A percentile compares a stretch with the other conserved stretches of the same genome.
Evolutionary conservation across 2,113 vertebrate genomes (phyloP).

Genomic region (Vidua chalybeata): DNA sequence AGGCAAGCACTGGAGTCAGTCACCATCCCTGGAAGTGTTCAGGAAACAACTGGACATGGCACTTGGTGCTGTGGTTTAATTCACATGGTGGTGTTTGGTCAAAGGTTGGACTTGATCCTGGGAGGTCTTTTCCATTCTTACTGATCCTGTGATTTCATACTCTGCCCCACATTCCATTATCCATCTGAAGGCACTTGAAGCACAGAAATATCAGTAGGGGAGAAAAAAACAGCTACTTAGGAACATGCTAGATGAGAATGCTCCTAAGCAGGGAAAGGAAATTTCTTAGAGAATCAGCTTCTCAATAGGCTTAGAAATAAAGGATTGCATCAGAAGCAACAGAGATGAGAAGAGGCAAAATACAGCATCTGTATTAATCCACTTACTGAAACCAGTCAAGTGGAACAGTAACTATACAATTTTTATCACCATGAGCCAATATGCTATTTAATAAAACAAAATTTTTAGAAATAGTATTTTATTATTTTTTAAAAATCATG

Average conservation of each 20-base stretch:
- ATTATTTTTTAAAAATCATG: neutral
- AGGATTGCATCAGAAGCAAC: neutral
- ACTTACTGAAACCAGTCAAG: neutral
- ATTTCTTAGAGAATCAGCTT: neutral
- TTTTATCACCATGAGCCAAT: neutral
- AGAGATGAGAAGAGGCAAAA: neutral
- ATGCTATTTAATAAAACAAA: neutral
- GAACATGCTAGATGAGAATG: neutral
- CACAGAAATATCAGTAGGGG: neutral
- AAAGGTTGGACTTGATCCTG: fast-evolving
- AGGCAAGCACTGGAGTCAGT: neutral
- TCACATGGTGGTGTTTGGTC: neutral
- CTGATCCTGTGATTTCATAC: neutral
- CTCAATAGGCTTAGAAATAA: neutral
- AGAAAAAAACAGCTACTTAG: neutral
- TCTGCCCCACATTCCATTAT: neutral
- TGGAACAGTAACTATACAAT: neutral
- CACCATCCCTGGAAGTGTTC: neutral
- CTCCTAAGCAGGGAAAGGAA: neutral
- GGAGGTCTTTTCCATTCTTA: neutral
- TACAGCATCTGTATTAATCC: neutral
- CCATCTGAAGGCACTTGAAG: neutral
- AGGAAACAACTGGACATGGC: neutral
- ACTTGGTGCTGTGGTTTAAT: neutral
- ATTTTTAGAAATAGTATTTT: neutral